These are phyloP conservation scores for Silurus aristotelis DNA, from an alignment of 2,797 vertebrate genomes.

Conservation along the genomic window DNA sequence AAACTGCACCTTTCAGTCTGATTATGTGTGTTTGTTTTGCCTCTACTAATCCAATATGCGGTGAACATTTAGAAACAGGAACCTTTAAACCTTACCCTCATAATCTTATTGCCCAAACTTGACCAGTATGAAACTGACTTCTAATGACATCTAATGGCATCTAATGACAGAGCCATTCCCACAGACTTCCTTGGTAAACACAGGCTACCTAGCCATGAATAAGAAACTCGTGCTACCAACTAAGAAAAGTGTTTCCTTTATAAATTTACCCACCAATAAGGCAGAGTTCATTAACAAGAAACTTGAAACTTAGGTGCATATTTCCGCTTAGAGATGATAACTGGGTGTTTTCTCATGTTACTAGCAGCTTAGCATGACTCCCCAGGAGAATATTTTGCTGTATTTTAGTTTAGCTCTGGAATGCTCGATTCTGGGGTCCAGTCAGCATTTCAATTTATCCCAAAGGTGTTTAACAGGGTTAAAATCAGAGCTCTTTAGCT, in stretches of 20 bases:
- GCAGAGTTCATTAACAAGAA: constrained; percentile 29
- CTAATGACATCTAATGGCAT: not conserved
- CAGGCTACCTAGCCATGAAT: constrained; percentile 35
- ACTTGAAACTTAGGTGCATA: constrained; percentile 19
- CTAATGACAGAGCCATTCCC: constrained; percentile 43
- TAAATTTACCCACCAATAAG: constrained; percentile 26
- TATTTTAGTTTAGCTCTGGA: not conserved
- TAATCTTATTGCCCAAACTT: constrained; percentile 21
- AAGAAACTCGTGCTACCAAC: constrained; percentile 32
- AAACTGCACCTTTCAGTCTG: constrained; percentile 7
- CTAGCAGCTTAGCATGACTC: constrained; percentile 13
- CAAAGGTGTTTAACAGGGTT: too few relatives aligned
- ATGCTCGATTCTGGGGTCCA: too few relatives aligned
- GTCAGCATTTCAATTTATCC: too few relatives aligned
- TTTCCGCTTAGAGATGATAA: constrained; percentile 25
- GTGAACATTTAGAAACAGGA: constrained; percentile 13
- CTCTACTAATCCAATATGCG: not conserved
- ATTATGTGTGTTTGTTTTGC: constrained; percentile 1
- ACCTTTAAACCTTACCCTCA: constrained; percentile 19
- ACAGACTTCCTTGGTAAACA: constrained; percentile 46
- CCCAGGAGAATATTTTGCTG: not conserved
- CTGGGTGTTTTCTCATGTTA: constrained; percentile 7
- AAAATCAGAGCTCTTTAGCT: too few relatives aligned
- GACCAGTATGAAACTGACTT: constrained; percentile 16
- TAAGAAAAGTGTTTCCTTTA: constrained; percentile 31